phyloP scores from a whole-genome alignment of 1,140 invertebrate species.

The Papilio aristodemus region DNA sequence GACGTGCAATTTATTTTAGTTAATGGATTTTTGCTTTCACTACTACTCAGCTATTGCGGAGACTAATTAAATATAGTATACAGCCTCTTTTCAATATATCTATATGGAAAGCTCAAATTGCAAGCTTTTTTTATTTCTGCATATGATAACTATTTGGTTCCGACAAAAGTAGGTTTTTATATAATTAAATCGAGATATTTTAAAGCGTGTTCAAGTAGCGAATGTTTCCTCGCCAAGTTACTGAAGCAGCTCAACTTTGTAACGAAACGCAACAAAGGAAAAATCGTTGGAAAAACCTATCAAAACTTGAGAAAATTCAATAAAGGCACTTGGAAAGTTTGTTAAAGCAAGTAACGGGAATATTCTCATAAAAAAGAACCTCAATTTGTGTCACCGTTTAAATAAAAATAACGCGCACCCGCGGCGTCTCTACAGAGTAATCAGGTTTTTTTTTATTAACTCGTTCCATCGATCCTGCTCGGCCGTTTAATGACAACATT shows the following conservation, averaged over 20 bases:
- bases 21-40: slow-evolving; percentile 1
- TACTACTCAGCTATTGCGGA: not conserved
- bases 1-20: slow-evolving; percentile 2
- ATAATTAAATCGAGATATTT: slow-evolving; percentile 34
- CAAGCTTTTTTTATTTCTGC: no score
- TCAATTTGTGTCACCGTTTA: slow-evolving; percentile 71
- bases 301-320: slow-evolving; percentile 79
- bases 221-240: slow-evolving; percentile 59
- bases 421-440: slow-evolving; percentile 44
- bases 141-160: no score
- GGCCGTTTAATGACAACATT: slow-evolving; percentile 25
- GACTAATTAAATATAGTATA: no score
- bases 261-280: slow-evolving; percentile 58
- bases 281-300: slow-evolving; percentile 76
- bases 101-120: no score
- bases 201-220: slow-evolving; percentile 47
- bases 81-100: no score
- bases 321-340: slow-evolving; percentile 76
- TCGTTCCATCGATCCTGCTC: slow-evolving; percentile 36
- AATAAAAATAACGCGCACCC: slow-evolving; percentile 62
- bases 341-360: slow-evolving; percentile 72
- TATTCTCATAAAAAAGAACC: slow-evolving; percentile 72
- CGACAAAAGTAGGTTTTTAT: not conserved
- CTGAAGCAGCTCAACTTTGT: slow-evolving; percentile 55
- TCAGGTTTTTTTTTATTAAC: slow-evolving; percentile 48